Base-by-base conservation (phyloP, 2,797 vertebrate genomes). In the Darevskia mixta region DNA sequence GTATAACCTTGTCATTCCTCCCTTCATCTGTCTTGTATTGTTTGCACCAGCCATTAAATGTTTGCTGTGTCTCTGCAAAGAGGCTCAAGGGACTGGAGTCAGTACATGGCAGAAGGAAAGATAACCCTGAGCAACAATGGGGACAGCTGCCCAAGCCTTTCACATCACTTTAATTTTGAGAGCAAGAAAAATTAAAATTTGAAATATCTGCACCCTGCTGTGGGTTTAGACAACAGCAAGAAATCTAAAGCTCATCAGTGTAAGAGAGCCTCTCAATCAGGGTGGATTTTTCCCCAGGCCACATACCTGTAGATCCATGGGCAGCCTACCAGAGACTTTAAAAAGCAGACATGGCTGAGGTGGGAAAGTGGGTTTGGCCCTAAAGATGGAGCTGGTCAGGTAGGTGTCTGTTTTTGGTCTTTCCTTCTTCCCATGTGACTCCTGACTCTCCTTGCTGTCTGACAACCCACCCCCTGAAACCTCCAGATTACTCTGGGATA, bases 31-130 rank as follows among this genome's bases (percentile, higher is more conserved):
- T 77, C 79, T 73, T 49, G 32, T 55, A 13, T 73, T 35, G 83
- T 79, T 78, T 66, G 55, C 38, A 86, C 49, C 41, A 89, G 79
- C 32, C 41, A 85, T 79, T 23, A 77, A 15, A 77, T 72, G 45
- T 72, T 72, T 86, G 32, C 43, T 66, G 4, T 72, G 20, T n/a
- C 32, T 38, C 67, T 41, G 15, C 27, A 85, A 85, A 80, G 38
- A 85, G 71, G 25, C 20, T 80, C 61, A n/a, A 81, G 84, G 2
- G 61, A 88, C 45, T 45, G 27, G 35, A 83, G 75, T 61, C 2
- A 2, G 18, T 73, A 32, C 80, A 64, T 13, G 23, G 23, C 23
- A 67, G 78, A 89, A 29, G 23, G 29, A 86, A 81, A 45, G 9
- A 67, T 89, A 58, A 61, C 29, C 32, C 10, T 45, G 0, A 4